A percentile compares a stretch with the other conserved stretches of the same genome.
Conservation (phyloP, 2,113 vertebrate species). For the Noctilio leporinus region DNA sequence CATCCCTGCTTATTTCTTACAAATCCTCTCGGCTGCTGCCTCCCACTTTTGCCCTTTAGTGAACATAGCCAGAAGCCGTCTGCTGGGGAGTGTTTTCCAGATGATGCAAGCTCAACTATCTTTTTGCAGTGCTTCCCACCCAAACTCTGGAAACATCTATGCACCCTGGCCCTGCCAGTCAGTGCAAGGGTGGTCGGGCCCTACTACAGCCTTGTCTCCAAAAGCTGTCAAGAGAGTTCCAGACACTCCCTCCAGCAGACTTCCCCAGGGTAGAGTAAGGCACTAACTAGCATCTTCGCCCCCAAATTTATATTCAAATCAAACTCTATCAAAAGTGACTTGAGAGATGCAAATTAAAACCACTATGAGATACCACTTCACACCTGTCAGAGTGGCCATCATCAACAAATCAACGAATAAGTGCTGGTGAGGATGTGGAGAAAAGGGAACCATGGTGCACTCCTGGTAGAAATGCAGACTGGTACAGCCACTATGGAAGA, state of each 20-base stretch:
- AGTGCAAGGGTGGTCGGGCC: neutral
- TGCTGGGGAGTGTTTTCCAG: neutral
- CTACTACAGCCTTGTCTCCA: neutral
- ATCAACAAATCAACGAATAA: too few species aligned
- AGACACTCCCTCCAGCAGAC: neutral
- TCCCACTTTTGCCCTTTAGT: neutral
- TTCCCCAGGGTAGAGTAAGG: neutral
- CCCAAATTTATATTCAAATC: neutral
- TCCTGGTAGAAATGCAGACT: too few species aligned
- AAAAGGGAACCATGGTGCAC: too few species aligned
- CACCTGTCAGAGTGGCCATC: too few species aligned
- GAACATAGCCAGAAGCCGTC: neutral
- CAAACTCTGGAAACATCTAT: neutral
- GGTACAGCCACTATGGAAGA: too few species aligned
- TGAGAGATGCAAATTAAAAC: too few species aligned
- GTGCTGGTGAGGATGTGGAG: too few species aligned
- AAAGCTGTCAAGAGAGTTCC: neutral
- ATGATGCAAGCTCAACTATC: neutral
- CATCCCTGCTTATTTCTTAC: neutral
- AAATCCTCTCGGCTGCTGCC: neutral
- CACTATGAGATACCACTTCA: too few species aligned
- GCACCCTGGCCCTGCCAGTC: neutral
- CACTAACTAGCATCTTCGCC: neutral
- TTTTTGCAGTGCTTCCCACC: rapidly evolving
- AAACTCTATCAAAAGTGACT: neutral